Base-by-base conservation (phyloP, 2,113 vertebrate genomes). In the Typhlomys cinereus region DNA sequence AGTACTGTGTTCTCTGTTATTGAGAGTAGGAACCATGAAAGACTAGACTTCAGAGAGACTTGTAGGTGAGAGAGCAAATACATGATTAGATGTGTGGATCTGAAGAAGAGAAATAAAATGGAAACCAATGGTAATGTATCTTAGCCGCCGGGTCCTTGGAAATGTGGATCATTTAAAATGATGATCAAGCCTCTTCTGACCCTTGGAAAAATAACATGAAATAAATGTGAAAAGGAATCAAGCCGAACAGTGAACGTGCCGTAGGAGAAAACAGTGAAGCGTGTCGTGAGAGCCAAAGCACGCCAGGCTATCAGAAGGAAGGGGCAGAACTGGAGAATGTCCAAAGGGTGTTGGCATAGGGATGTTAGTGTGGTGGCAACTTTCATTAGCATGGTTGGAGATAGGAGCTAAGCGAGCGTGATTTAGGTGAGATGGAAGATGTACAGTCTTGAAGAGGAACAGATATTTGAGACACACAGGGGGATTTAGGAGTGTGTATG, bases 401-500 rank as follows among this genome's bases (percentile, higher is more conserved):
- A 12, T 59, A 9, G 75, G 83, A 44, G 14, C 20, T 76, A 76
- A 92, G n/a, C 76, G 50, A 90, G 62, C 52, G 31, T 20, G 48
- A 74, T 44, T 70, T 17, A 64, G n/a, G 31, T 4, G 15, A 73
- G 64, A 25, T 29, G 54, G 46, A 61, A 71, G 71, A 8, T 81
- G 54, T 86, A 29, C 25, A 94, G 4, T 66, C 48, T 88, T 85
- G 31, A 79, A 84, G 41, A 27, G 18, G 10, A 90, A 50, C 18
- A 84, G 25, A 64, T 46, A 76, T 79, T 59, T 71, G 66, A 92
- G 61, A 85, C 39, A 29, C 44, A 4, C 13, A 66, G 25, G 31
- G 25, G n/a, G 82, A 70, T 84, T 95, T 23, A 61, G 59, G 25
- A 66, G 85, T n/a, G n/a, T n/a, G n/a, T n/a, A n/a, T n/a, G n/a